Evolutionary conservation across 2,888 invertebrate genomes (phyloP), one percentile per base, ranked within the genome.

Genomic region (Brachypterus glaber): DNA sequence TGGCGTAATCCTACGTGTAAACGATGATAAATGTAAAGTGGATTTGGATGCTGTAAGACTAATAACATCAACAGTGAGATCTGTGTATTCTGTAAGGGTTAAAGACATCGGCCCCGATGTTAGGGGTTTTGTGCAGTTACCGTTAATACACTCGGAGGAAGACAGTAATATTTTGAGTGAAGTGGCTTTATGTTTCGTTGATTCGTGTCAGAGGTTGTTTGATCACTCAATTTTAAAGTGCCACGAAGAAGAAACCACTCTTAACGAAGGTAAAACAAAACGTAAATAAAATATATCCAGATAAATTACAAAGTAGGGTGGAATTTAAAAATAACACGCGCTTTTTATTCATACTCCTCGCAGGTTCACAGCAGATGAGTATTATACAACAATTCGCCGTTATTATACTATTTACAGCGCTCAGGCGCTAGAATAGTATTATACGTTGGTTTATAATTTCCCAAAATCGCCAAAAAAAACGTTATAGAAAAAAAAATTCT

Each of bases 121-220:
- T 37, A 66, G 86, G 26, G 83, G 79, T 15, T 86, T 87, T 60
- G 85, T 86, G 2, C 79, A 80, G 44, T 66, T 61, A 50, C 71
- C 59, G 51, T 66, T 58, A 45, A 64, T 49, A 44, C 64, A 41
- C 55, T 44, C 49, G 11, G 39, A 43, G 26, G 51, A 50, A 15
- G 33, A 47, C 8, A 52, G 43, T 30, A 46, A 42, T 27, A 39
- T 55, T 16, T 45, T 55, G 11, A 52, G 57, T 2, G 54, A 63
- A 41, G 58, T 59, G 7, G 61, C 73, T 1, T 56, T 74, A 27
- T 76, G 76, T 54, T 75, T 74, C 55, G 73, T 75, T 2, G 72
- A 73, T 43, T 67, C 69, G 25, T 76, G 76, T 49, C 71, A 72
- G 47, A 60, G 69, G 39, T 67, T 68, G 39, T 73, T 73, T 47